Conservation (phyloP, 2,797 vertebrate species). For the Fringilla coelebs region DNA sequence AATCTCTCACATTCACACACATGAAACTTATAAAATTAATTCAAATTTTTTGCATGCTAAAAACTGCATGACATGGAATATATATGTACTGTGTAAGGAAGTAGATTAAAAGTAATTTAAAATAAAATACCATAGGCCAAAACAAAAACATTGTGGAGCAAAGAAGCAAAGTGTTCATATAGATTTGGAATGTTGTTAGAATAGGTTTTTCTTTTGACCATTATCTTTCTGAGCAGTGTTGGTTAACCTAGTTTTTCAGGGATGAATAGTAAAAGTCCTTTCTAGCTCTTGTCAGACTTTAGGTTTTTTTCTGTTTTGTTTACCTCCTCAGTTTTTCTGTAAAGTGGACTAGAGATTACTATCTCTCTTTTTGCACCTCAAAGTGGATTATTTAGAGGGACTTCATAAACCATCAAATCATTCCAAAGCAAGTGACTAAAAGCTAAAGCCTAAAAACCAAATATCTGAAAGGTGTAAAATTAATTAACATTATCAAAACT, state of each 20-base stretch:
- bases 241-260: background rate
- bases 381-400: background rate
- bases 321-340: background rate
- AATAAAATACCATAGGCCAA: background rate
- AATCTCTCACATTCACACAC: background rate
- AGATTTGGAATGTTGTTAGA: background rate
- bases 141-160: background rate
- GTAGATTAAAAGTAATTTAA: background rate
- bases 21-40: background rate
- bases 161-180: background rate
- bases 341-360: background rate
- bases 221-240: background rate
- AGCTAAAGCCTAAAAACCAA: background rate
- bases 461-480: background rate
- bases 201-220: background rate
- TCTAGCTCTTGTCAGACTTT: background rate
- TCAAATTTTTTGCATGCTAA: background rate
- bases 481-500: background rate
- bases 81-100: background rate
- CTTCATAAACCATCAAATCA: background rate
- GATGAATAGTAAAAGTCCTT: background rate
- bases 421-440: background rate
- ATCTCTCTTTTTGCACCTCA: background rate
- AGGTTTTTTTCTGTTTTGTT: background rate
- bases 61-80: background rate